Evolutionary conservation across 1,140 invertebrate species (phyloP), one percentile per base, ranked within the genome.

Genomic region (Eupristina koningsbergeri): DNA sequence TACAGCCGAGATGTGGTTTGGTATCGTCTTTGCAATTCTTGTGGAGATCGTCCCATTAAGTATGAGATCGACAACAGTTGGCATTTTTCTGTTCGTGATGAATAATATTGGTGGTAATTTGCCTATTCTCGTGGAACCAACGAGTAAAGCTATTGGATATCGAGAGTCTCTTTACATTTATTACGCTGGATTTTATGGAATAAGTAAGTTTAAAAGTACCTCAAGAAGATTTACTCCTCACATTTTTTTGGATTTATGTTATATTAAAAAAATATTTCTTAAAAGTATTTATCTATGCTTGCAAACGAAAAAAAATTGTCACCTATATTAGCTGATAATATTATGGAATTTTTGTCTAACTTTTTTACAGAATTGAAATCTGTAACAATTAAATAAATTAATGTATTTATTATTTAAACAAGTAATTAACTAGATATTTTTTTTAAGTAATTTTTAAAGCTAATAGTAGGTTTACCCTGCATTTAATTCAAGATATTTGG

Each of bases 61-160:
- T 3, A 94, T 97, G 13, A 93, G 97, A 58, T 97, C 97, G 19
- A 97, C 96, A 8, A 96, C 96, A 1, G 95, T 98, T 7, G 97
- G 96, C 0, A 94, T 97, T 3, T 98, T 97, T 88, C 92, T 98
- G 5, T 98, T 98, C 90, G 95, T 97, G 0, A 97, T 98, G 96
- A 98, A 98, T 91, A 98, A 97, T 90, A 94, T 97, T 82, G 97
- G 97, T n/a, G 97, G 97, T n/a, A 97, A 97, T 91, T 92, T 97
- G 80, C 97, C 97, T 13, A 97, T 98, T 87, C 91, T 97, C 0
- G 96, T 98, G 0, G 96, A 97, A 90, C 96, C 97, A 0, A 95
- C 97, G 0, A 95, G 96, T 34, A 95, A 96, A 89, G 93, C 93
- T 0, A 95, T 97, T 53, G 96, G 96, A n/a, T 97, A 96, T 89